Evolutionary conservation across 2,888 invertebrate genomes (phyloP).

Genomic region (Melinaea menophilus): DNA sequence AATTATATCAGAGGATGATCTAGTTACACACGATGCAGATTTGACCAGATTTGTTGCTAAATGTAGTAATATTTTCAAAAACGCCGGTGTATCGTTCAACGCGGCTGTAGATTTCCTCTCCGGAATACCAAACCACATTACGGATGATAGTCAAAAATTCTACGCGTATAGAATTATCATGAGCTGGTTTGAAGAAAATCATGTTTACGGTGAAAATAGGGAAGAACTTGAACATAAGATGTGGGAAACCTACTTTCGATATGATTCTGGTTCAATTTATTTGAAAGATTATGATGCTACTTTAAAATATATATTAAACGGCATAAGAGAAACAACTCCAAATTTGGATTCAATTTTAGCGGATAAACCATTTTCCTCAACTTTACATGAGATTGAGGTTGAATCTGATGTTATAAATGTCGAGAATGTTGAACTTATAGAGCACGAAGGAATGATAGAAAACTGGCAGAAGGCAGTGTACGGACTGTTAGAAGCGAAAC

Average conservation of each 20-base stretch:
- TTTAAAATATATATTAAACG: constrained; percentile 56
- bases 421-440: constrained; percentile 56
- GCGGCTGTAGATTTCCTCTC: constrained; percentile 81
- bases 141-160: constrained; percentile 68
- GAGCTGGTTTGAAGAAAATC: constrained; percentile 69
- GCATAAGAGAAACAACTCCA: constrained; percentile 56
- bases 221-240: constrained; percentile 69
- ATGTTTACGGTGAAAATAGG: constrained; percentile 57
- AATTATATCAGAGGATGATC: constrained; percentile 51
- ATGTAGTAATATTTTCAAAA: constrained; percentile 80
- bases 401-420: constrained; percentile 68
- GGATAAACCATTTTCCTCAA: constrained; percentile 60
- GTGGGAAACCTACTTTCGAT: constrained; percentile 64
- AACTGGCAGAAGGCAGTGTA: constrained; percentile 72
- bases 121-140: constrained; percentile 72
- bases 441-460: constrained; percentile 60
- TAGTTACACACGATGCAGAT: constrained; percentile 52
- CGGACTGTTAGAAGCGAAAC: constrained; percentile 74
- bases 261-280: constrained; percentile 12
- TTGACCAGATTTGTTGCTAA: constrained; percentile 75
- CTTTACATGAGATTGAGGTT: constrained; percentile 64
- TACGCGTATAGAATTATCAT: constrained; percentile 68
- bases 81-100: constrained; percentile 78
- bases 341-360: constrained; percentile 49
- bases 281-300: constrained; percentile 58